These are phyloP conservation scores for Tinamus guttatus DNA, from an alignment of 2,113 vertebrate genomes.

Conservation along the genomic window DNA sequence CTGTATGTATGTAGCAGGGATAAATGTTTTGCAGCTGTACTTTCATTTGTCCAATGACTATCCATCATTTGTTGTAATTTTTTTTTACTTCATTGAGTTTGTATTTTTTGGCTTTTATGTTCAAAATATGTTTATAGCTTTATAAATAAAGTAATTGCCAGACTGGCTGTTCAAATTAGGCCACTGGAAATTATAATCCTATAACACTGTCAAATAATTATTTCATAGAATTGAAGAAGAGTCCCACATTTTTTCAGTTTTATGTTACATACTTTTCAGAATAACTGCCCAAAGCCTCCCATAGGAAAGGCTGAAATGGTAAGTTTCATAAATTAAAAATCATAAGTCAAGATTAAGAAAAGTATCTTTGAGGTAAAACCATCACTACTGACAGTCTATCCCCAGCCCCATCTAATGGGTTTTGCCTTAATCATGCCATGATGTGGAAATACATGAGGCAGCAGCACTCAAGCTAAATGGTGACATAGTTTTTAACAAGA, in stretches of 20 bases:
- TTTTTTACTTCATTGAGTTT: constrained; percentile 66
- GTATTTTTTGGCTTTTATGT: constrained; percentile 72
- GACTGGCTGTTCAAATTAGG: constrained; percentile 59
- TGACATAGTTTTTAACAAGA: not conserved
- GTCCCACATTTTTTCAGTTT: not conserved
- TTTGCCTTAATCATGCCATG: not conserved
- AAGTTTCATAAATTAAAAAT: no score
- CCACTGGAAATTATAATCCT: constrained; percentile 50
- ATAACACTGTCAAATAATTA: not conserved
- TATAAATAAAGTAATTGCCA: constrained; percentile 78
- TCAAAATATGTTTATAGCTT: constrained; percentile 76
- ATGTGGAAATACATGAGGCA: not conserved
- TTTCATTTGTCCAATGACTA: constrained; percentile 30
- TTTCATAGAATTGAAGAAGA: not conserved
- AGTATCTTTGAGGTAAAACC: not conserved
- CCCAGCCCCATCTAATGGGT: not conserved
- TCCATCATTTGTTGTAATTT: constrained; percentile 55
- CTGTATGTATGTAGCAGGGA: constrained; percentile 63
- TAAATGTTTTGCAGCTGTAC: constrained; percentile 44
- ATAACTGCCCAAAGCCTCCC: not conserved
- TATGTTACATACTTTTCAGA: not conserved
- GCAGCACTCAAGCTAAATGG: not conserved
- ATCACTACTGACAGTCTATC: not conserved
- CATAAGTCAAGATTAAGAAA: not conserved
- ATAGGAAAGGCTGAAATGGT: not conserved